Percentiles rank a stretch among this genome's conserved stretches.
phyloP scores from a whole-genome alignment of 1,140 invertebrate genomes.

The Saccostrea echinata region DNA sequence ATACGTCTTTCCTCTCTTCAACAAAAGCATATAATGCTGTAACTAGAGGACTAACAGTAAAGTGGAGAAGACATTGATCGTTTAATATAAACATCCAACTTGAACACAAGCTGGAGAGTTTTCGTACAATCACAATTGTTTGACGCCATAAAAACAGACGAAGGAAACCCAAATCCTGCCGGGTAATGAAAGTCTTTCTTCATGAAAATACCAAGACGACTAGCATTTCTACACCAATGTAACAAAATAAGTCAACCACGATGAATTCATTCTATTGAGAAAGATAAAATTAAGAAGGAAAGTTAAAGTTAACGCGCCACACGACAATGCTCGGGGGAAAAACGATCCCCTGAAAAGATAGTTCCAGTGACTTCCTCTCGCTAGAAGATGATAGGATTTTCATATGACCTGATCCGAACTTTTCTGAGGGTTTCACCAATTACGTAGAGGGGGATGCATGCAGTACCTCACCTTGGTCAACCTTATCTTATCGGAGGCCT shows the following conservation, averaged over 20 bases:
- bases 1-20: no score
- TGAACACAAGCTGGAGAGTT: no score
- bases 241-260: not conserved
- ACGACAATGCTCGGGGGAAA: conserved; percentile 26
- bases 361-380: conserved; percentile 18
- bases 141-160: not conserved
- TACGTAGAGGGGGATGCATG: not conserved
- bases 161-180: not conserved
- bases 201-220: not conserved
- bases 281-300: conserved; percentile 28
- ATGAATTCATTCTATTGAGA: not conserved
- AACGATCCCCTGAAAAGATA: conserved; percentile 22
- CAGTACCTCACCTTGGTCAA: not conserved
- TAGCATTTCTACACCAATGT: not conserved
- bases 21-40: no score
- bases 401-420: conserved; percentile 14
- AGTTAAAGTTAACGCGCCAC: conserved; percentile 16
- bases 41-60: no score
- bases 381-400: conserved; percentile 13
- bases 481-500: not conserved
- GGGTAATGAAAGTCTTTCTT: conserved; percentile 5
- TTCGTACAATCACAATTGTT: not conserved
- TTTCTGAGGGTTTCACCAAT: not conserved
- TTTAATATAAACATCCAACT: no score
- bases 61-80: no score